Base-by-base conservation (phyloP, 2,888 invertebrate species). In the Chironomus riparius region DNA sequence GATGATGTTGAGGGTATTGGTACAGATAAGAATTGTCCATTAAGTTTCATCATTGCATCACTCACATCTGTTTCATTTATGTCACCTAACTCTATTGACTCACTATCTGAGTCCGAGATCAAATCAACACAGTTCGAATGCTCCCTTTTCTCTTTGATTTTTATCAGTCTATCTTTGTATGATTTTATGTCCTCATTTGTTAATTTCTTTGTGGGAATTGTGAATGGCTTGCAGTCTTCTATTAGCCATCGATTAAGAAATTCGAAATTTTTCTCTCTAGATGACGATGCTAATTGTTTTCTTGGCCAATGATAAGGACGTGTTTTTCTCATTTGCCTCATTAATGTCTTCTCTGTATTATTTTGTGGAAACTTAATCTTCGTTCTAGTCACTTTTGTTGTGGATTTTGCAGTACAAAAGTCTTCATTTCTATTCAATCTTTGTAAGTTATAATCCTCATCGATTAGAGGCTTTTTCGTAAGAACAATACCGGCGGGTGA, bases 211-310 rank as follows among this genome's bases (percentile, higher is more conserved):
- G 84, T 79, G 74, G 82, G 79, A 28, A 84, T 82, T 22, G 82
- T 81, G 73, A 83, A 81, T 76, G 84, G 84, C 78, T 83, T 82
- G 80, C 84, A 84, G 74, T 81, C 80, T 78, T 81, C 82, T 50
- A 84, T 79, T 68, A 78, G 38, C 71, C 81, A 80, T 47, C 82
- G 82, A 78, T 84, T 83, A 10, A 84, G 79, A 78, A 83, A 82
- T 77, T 82, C 78, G 77, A 83, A 82, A 78, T 82, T 82, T 78
- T 82, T 81, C 2, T 80, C 81, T 68, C 82, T 81, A 69, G 81
- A 79, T 76, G 81, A 80, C 78, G 81, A 83, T 15, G 80, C 79
- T 78, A 81, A 83, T 76, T 83, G 83, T 38, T 83, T 81, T 22
- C 82, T 80, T 47, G 84, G 84, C 72, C 72, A 62, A n/a, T 38